Evolutionary conservation across 1,140 invertebrate species (phyloP).

Genomic region (Maconellicoccus hirsutus): DNA sequence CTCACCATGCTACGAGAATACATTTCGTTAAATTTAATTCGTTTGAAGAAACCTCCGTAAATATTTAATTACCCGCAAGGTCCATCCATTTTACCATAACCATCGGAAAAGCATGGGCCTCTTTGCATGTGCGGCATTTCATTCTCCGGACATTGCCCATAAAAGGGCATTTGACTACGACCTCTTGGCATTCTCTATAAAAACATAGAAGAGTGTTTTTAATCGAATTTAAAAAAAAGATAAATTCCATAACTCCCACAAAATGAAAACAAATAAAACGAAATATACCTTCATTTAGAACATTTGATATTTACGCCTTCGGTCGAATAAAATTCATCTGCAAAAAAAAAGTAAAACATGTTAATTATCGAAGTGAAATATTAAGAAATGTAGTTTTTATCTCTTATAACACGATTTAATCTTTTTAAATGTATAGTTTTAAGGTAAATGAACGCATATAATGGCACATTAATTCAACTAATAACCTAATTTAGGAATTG

Average conservation of each 20-base stretch:
- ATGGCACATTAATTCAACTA: no score
- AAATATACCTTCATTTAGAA: neutral
- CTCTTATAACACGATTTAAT: no score
- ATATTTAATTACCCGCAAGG: conserved; percentile 23
- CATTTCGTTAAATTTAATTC: neutral
- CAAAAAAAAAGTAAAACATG: neutral
- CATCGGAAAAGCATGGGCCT: conserved; percentile 31
- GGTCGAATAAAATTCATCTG: neutral
- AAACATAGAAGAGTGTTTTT: neutral
- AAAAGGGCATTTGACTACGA: conserved; percentile 33
- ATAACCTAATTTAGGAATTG: no score
- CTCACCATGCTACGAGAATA: conserved; percentile 33
- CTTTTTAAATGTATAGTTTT: no score
- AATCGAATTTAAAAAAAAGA: no score
- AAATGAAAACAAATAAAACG: neutral
- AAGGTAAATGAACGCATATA: no score
- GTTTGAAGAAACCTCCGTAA: neutral
- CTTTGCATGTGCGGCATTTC: conserved; percentile 31
- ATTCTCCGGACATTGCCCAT: conserved; percentile 30
- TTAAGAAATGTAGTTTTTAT: no score
- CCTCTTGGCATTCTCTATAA: conserved; percentile 33
- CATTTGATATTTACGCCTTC: neutral
- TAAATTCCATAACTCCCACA: no score
- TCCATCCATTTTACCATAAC: conserved; percentile 30
- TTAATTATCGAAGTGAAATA: no score